phyloP scores from a whole-genome alignment of 2,888 invertebrate genomes.

The Calliopum simillimum region DNA sequence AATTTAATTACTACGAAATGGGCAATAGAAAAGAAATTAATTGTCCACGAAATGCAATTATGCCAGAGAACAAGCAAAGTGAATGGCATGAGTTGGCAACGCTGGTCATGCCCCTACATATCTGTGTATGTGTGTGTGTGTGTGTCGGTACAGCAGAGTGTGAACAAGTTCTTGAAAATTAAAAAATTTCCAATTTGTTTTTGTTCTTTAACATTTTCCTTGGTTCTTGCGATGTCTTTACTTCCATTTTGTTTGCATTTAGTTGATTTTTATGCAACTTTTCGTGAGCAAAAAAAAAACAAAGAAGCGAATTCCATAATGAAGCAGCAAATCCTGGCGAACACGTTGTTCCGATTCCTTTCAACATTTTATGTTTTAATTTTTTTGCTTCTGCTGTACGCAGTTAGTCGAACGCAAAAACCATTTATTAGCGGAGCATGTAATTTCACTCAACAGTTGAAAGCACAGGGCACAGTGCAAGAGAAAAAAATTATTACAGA shows the following conservation, averaged over 20 bases:
- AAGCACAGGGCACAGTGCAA: background rate
- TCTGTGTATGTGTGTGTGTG: too few relatives aligned
- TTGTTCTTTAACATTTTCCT: conserved; percentile 7
- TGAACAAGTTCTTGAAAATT: conserved; percentile 24
- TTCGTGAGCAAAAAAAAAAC: background rate
- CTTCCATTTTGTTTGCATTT: background rate
- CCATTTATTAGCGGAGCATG: conserved; percentile 27
- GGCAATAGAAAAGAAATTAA: conserved; percentile 68
- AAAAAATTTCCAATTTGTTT: conserved; percentile 21
- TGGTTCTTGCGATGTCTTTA: conserved; percentile 1
- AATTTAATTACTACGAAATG: conserved; percentile 68
- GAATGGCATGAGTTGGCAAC: background rate
- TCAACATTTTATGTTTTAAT: background rate
- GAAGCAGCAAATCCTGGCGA: background rate
- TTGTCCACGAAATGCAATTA: conserved; percentile 69
- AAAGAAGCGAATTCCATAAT: background rate
- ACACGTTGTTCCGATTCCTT: background rate
- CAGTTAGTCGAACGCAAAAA: conserved; percentile 17
- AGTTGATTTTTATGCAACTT: background rate
- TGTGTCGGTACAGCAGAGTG: background rate
- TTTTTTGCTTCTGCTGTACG: background rate
- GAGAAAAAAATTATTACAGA: too few relatives aligned
- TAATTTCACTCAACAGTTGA: conserved; percentile 18
- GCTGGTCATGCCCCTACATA: background rate
- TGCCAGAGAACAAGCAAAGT: conserved; percentile 49